A percentile compares a stretch with the other conserved stretches of the same genome.
Conservation (phyloP, 2,113 vertebrate genomes). For the Choloepus hoffmanni region DNA sequence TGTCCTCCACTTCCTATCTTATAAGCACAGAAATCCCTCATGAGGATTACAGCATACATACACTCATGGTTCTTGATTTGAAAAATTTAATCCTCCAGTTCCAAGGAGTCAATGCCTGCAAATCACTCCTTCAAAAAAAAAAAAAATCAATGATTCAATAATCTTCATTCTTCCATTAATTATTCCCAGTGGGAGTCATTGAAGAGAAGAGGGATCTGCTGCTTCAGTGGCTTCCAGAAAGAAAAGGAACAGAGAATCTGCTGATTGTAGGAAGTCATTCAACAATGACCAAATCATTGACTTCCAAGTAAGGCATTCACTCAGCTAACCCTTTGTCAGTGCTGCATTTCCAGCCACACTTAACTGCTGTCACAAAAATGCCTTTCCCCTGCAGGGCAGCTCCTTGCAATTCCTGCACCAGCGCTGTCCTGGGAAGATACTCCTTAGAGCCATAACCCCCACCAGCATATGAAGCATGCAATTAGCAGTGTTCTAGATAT, state of each 20-base stretch:
- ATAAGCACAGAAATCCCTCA: too few relatives aligned
- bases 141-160: not conserved
- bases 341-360: not conserved
- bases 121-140: not conserved
- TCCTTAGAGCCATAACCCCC: not conserved
- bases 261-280: not conserved
- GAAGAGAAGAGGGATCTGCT: not conserved
- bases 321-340: not conserved
- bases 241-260: not conserved
- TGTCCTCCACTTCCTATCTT: not conserved
- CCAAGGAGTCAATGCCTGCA: not conserved
- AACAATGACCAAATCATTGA: not conserved
- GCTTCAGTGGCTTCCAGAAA: slow-evolving; percentile 18
- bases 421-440: not conserved
- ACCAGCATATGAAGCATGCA: not conserved
- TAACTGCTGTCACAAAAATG: not conserved
- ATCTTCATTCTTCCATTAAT: not conserved
- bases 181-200: not conserved
- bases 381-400: not conserved
- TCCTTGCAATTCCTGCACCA: not conserved
- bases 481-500: not conserved
- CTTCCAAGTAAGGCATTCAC: not conserved
- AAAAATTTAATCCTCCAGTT: not conserved
- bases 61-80: not conserved
- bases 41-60: not conserved